Percentiles rank a stretch among this genome's conserved stretches.
Conservation (phyloP, 2,113 vertebrate species). For the Varanus komodoensis region DNA sequence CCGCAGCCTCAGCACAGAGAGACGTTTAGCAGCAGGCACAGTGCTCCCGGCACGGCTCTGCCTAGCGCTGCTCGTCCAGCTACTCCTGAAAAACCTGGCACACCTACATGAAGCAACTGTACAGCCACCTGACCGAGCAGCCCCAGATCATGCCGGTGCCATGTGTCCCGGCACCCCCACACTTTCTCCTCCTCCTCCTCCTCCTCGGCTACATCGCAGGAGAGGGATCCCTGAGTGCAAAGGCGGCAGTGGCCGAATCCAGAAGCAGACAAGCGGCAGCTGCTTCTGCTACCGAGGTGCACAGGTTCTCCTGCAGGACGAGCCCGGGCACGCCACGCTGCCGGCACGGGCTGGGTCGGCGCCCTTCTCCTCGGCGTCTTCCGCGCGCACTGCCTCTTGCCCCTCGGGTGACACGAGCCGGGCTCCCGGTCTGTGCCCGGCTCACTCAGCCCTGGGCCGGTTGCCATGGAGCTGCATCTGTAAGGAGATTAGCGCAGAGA, state of each 20-base stretch:
- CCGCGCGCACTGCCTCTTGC: slow-evolving; percentile 46
- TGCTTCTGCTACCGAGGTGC: slow-evolving; percentile 37
- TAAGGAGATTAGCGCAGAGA: slow-evolving; percentile 64
- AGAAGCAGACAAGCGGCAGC: slow-evolving; percentile 30
- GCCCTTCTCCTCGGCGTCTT: not conserved
- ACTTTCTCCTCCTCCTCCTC: slow-evolving; percentile 2
- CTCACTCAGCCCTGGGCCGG: slow-evolving; percentile 68
- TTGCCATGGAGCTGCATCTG: slow-evolving; percentile 79
- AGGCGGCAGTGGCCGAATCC: slow-evolving; percentile 51
- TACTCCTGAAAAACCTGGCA: slow-evolving; percentile 58
- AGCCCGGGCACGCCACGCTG: slow-evolving; percentile 33
- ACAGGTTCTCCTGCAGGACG: slow-evolving; percentile 12
- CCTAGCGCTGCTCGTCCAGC: not conserved
- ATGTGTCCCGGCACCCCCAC: slow-evolving; percentile 61
- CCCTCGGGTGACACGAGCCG: slow-evolving; percentile 75
- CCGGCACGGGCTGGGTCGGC: not conserved
- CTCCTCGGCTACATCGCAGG: slow-evolving; percentile 57
- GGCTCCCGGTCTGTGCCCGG: slow-evolving; percentile 64
- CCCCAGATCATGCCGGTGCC: slow-evolving; percentile 82
- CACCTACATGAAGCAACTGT: slow-evolving; percentile 88
- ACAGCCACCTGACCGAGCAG: slow-evolving; percentile 82
- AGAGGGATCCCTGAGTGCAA: slow-evolving; percentile 48
- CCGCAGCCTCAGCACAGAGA: not conserved
- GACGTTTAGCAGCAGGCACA: not conserved
- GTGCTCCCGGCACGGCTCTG: not conserved